phyloP scores from a whole-genome alignment of 2,888 invertebrate genomes.

The Diachrysia chrysitis region DNA sequence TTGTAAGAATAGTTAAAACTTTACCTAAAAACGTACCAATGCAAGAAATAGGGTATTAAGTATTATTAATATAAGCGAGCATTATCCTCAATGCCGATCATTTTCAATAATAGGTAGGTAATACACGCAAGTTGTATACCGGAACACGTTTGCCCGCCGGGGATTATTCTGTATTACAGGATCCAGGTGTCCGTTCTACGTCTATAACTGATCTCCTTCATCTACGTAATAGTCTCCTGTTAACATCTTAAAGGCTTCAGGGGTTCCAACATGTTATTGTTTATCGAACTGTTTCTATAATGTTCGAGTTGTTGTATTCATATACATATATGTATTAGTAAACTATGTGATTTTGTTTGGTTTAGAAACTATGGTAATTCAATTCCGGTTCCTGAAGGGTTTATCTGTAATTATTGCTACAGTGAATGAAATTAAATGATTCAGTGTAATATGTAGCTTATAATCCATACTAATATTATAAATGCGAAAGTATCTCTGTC shows the following conservation, averaged over 20 bases:
- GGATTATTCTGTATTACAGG: slow-evolving; percentile 14
- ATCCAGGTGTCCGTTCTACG: slow-evolving; percentile 32
- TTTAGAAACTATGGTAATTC: slow-evolving; percentile 30
- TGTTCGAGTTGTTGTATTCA: slow-evolving; percentile 17
- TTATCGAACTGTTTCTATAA: slow-evolving; percentile 23
- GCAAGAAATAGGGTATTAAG: neutral
- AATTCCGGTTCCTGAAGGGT: no score
- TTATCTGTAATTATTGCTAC: no score
- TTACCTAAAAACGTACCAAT: neutral
- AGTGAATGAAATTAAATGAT: no score
- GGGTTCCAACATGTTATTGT: slow-evolving; percentile 15
- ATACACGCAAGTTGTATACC: neutral
- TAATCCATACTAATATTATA: no score
- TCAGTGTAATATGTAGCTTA: no score
- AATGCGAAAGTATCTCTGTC: no score
- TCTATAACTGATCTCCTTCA: slow-evolving; percentile 25
- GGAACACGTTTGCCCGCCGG: slow-evolving; percentile 16
- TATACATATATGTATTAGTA: no score
- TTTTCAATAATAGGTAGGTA: slow-evolving; percentile 9
- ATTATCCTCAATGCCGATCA: neutral
- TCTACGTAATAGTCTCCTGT: neutral
- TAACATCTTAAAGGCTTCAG: slow-evolving; percentile 10
- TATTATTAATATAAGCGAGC: neutral
- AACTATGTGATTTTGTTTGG: slow-evolving; percentile 23
- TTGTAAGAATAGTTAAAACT: neutral